Evolutionary conservation across 92 coral and sea anemone species (phyloP), one percentile per base, ranked within the genome.

Genomic region (Phenganax marumi): DNA sequence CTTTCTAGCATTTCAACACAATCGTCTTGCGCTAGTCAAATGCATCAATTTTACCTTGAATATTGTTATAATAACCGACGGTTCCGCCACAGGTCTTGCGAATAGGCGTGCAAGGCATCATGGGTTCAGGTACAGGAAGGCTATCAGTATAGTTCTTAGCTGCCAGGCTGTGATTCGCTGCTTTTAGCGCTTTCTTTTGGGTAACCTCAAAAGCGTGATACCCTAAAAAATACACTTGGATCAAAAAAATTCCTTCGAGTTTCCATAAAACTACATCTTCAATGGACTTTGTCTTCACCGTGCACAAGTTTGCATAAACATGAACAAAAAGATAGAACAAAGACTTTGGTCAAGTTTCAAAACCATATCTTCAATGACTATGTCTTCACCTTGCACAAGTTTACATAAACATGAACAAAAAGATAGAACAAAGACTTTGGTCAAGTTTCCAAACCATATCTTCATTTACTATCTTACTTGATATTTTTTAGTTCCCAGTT

Each of bases 401-500:
- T 33, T 33, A 33, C 1, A 33, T 33, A 33, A 33, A 33, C 43
- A 33, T 33, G 43, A 33, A 33, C 43, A 33, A 33, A 33, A 33
- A 33, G 43, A 33, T 33, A 33, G 43, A 33, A 33, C 43, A 33
- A 33, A 33, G 43, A 33, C 43, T 33, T 33, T 33, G 5, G 2
- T 33, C 43, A 33, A 1, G 43, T 2, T 33, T 33, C 5, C 43
- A 33, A 33, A 33, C 5, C 43, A 14, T 56, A 14, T 21, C 10
- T 12, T 75, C 17, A 50, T 10, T 51, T 39, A 39, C 58, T 68
- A 25, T 75, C 88, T 73, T 85, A 83, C 91, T 75, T 80, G 53
- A 90, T 87, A 63, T 90, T 90, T 23, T 74, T 85, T 16, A 91
- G 65, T 23, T 88, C 88, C 97, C 97, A 91, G 50, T 86, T 77